Conservation (phyloP, 2,888 invertebrate genomes). For the Epicampocera succincta region DNA sequence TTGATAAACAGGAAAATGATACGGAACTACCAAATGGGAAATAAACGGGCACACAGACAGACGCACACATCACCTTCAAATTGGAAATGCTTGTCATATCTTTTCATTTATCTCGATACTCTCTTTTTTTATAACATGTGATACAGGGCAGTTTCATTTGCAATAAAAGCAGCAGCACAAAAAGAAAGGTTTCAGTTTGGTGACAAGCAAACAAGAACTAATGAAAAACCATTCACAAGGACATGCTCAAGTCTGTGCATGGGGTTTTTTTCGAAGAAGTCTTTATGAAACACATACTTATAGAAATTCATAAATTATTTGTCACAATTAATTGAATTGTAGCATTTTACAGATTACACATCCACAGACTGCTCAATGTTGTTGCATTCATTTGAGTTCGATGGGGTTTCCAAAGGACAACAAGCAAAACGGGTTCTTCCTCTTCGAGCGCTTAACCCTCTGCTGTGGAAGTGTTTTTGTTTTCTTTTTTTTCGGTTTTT, state of each 20-base stretch:
- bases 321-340: constrained; percentile 79
- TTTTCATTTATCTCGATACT: constrained; percentile 77
- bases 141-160: constrained; percentile 71
- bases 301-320: constrained; percentile 80
- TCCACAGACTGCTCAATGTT: constrained; percentile 45
- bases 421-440: constrained; percentile 42
- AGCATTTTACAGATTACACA: constrained; percentile 69
- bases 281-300: constrained; percentile 47
- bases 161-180: neutral
- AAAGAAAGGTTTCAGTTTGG: constrained; percentile 24
- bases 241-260: neutral
- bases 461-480: constrained; percentile 8
- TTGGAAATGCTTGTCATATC: constrained; percentile 82
- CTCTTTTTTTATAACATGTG: constrained; percentile 58
- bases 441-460: constrained; percentile 44
- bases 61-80: constrained; percentile 74
- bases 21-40: constrained; percentile 42
- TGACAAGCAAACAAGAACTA: constrained; percentile 51
- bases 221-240: constrained; percentile 19
- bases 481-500: no score
- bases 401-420: constrained; percentile 44
- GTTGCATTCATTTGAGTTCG: constrained; percentile 39
- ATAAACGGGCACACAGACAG: constrained; percentile 34
- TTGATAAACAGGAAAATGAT: constrained; percentile 57
- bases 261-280: neutral